These are phyloP conservation scores for Phymatocera aterrima DNA, from an alignment of 2,888 invertebrate species.

Conservation along the genomic window DNA sequence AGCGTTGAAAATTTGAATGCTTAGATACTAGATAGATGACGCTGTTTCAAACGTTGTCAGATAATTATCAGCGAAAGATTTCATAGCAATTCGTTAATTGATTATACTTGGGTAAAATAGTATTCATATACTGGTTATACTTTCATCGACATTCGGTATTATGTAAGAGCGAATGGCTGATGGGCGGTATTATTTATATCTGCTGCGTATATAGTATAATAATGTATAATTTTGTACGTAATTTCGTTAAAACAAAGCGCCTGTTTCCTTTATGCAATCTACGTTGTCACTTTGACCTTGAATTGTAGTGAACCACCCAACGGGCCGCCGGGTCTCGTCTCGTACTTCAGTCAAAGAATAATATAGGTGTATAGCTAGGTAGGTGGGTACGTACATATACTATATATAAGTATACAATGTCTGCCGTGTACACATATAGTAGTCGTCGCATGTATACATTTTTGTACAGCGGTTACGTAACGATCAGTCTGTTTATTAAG, in stretches of 20 bases:
- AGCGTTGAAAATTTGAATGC: background rate
- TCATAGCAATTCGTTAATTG: background rate
- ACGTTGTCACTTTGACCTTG: conserved; percentile 36
- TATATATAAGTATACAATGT: no score
- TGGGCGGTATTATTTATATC: no score
- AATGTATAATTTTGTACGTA: background rate
- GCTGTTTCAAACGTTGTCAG: background rate
- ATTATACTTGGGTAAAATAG: background rate
- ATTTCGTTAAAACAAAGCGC: background rate
- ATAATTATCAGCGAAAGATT: background rate
- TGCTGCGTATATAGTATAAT: background rate
- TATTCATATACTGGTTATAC: background rate
- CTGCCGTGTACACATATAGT: conserved; percentile 4
- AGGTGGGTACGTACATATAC: background rate
- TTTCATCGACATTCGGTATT: background rate
- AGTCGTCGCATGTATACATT: background rate
- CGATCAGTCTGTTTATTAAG: conserved; percentile 8
- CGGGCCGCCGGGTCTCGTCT: conserved; percentile 10
- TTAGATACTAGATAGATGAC: background rate
- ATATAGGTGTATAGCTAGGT: background rate
- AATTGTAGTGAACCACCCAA: conserved; percentile 13
- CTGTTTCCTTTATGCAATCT: background rate
- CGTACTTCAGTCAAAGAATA: background rate
- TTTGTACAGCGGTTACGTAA: conserved; percentile 4
- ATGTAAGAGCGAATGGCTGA: background rate